A percentile compares a stretch with the other conserved stretches of the same genome.
These are phyloP conservation scores for Epinephelus fuscoguttatus DNA, from an alignment of 2,113 vertebrate genomes.

Conservation along the genomic window DNA sequence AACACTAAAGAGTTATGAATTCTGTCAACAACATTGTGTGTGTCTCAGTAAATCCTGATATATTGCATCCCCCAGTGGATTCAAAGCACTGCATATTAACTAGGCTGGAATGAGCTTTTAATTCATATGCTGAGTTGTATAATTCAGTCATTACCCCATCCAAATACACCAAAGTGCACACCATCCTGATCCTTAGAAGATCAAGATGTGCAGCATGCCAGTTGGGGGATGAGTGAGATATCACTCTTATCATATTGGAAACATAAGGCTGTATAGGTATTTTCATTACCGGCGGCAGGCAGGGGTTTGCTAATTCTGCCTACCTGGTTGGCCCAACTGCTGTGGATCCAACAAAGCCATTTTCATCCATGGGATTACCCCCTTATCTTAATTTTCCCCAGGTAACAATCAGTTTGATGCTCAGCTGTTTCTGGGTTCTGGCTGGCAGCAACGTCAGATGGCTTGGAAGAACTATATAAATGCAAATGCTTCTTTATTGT, in stretches of 20 bases:
- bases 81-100: slow-evolving; percentile 42
- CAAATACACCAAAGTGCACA: slow-evolving; percentile 53
- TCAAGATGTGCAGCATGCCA: slow-evolving; percentile 43
- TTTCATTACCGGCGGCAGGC: slow-evolving; percentile 63
- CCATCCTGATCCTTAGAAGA: slow-evolving; percentile 29
- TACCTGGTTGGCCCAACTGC: slow-evolving; percentile 59
- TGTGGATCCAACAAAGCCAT: slow-evolving; percentile 75
- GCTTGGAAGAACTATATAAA: slow-evolving; percentile 85
- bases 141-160: slow-evolving; percentile 45
- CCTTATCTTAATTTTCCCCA: slow-evolving; percentile 86
- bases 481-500: slow-evolving; percentile 86
- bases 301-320: slow-evolving; percentile 69
- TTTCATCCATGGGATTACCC: slow-evolving; percentile 81
- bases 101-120: slow-evolving; percentile 39
- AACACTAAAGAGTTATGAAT: not conserved
- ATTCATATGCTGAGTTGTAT: slow-evolving; percentile 42
- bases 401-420: slow-evolving; percentile 83
- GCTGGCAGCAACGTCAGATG: slow-evolving; percentile 71
- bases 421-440: slow-evolving; percentile 74
- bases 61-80: slow-evolving; percentile 20
- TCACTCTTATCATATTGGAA: slow-evolving; percentile 58
- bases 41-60: slow-evolving; percentile 29
- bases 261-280: slow-evolving; percentile 38
- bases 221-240: slow-evolving; percentile 61
- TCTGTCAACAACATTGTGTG: slow-evolving; percentile 27